A percentile compares a stretch with the other conserved stretches of the same genome.
Evolutionary conservation across 2,888 invertebrate genomes (phyloP).

Genomic region (Amiota mariae): DNA sequence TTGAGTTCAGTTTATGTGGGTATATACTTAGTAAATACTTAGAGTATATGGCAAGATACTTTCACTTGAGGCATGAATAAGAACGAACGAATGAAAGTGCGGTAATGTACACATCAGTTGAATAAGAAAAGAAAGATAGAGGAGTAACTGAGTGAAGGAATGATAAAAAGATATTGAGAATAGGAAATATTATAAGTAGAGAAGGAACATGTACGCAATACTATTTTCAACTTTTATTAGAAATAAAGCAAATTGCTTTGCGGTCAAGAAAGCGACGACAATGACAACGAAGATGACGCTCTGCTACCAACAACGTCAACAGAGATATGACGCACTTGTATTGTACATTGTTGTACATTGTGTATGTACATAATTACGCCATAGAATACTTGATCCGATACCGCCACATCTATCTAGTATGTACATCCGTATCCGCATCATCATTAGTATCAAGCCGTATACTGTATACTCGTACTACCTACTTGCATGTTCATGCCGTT

Average conservation of each 20-base stretch:
- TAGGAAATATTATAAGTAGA: neutral
- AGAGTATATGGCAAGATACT: neutral
- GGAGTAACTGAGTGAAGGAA: neutral
- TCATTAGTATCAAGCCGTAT: neutral
- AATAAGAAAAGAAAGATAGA: neutral
- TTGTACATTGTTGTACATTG: neutral
- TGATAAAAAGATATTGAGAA: neutral
- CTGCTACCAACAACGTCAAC: neutral
- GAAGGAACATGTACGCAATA: neutral
- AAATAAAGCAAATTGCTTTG: slow-evolving; percentile 14
- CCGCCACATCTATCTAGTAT: neutral
- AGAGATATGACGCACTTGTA: neutral
- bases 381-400: neutral
- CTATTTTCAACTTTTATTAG: slow-evolving; percentile 21
- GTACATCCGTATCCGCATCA: neutral
- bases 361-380: neutral
- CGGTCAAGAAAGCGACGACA: slow-evolving; percentile 16
- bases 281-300: slow-evolving; percentile 1
- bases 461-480: too few relatives aligned
- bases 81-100: slow-evolving; percentile 4
- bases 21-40: neutral
- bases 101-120: too few relatives aligned
- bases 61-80: slow-evolving; percentile 1
- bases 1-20: neutral
- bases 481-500: neutral